phyloP scores from a whole-genome alignment of 2,113 vertebrate species.

The Halichoerus grypus region DNA sequence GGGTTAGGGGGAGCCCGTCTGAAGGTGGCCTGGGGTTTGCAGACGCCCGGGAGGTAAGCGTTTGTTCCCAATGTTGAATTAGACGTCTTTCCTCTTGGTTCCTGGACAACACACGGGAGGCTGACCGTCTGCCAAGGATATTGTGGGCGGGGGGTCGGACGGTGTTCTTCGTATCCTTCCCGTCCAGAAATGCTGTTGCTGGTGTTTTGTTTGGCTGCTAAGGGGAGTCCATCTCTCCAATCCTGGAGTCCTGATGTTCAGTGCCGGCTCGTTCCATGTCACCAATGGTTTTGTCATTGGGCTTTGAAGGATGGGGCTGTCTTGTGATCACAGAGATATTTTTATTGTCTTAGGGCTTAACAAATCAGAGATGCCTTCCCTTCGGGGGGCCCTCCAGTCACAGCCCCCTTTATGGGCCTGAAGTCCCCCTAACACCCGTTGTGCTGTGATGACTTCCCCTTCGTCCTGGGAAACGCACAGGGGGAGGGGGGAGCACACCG shows the following conservation, averaged over 20 bases:
- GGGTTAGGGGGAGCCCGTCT: background rate
- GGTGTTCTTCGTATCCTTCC: background rate
- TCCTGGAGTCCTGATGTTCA: background rate
- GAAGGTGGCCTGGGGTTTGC: slow-evolving; percentile 1
- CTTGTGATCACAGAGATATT: background rate
- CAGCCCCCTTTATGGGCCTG: background rate
- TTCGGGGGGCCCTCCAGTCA: background rate
- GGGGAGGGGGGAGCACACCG: slow-evolving; percentile 33
- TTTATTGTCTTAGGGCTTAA: slow-evolving; percentile 40
- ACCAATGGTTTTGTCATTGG: background rate
- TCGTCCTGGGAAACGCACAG: background rate
- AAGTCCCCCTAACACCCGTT: background rate
- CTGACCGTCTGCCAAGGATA: background rate
- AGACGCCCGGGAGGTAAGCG: background rate
- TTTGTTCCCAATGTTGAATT: slow-evolving; percentile 2
- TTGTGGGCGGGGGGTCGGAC: background rate
- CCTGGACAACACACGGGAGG: background rate
- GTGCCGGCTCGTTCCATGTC: background rate
- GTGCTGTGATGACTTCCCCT: background rate
- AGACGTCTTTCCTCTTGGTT: background rate
- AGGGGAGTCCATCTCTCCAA: background rate
- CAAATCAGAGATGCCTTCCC: background rate
- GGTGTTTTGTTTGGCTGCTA: background rate
- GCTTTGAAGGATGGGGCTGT: background rate
- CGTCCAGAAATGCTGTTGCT: background rate